Evolutionary conservation across 2,888 invertebrate species (phyloP), one percentile per base, ranked within the genome.

Genomic region (Latrodectus hesperus): DNA sequence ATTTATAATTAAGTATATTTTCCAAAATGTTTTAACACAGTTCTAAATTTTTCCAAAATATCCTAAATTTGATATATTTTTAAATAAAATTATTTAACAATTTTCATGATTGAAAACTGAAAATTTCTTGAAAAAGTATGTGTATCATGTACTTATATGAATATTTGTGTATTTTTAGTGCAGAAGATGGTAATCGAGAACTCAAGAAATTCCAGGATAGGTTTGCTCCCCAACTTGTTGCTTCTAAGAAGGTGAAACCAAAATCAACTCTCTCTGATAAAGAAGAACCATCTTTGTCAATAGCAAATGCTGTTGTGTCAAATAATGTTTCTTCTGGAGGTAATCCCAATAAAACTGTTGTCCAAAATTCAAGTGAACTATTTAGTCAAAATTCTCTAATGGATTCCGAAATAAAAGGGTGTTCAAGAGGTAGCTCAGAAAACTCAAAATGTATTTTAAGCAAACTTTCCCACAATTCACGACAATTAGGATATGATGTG

Each of bases 151-250:
- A 68, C 0, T 68, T 17, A 68, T 8, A 17, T 70, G 6, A 4
- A 38, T 38, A 38, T 38, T 70, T 26, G 16, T 22, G 8, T 38
- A n/a, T 79, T 91, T 90, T 52, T 89, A 94, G 95, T 89, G 94
- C 95, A 85, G 95, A 95, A 89, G 96, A 96, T 91, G 97, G 97
- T 16, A 93, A 94, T 88, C 93, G 94, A 88, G 94, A 95, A 91
- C 95, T 96, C 89, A 94, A 94, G 76, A 95, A 96, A 90, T 89
- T 90, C 76, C 86, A 84, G 14, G 76, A 88, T 51, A 83, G 88
- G 17, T 90, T 75, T 74, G 83, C 89, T 11, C 88, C 90, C n/a
- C 89, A 89, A 73, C 80, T 81, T 8, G n/a, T 67, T 12, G 38
- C 38, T 38, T 38, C 38, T 6, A 38, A 38, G 38, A 38, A 38